phyloP scores from a whole-genome alignment of 2,797 vertebrate genomes.

The Crax fasciolata region DNA sequence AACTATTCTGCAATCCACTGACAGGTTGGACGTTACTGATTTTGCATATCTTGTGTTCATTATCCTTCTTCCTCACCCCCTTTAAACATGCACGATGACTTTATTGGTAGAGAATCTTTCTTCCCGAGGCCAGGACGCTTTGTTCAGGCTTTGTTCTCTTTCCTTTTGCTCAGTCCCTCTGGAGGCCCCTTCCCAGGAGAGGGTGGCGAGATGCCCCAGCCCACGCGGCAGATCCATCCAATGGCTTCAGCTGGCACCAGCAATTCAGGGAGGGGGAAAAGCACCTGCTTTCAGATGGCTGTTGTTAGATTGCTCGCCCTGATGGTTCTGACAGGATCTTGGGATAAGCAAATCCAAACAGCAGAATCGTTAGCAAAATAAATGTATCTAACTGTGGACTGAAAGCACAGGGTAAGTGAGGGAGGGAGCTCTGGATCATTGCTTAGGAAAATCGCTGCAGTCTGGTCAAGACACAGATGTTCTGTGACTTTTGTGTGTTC shows the following conservation, averaged over 20 bases:
- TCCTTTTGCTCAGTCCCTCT: slow-evolving; percentile 41
- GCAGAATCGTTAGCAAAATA: background rate
- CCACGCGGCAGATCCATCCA: slow-evolving; percentile 36
- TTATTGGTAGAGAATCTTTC: slow-evolving; percentile 34
- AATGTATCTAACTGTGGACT: background rate
- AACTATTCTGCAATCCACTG: slow-evolving; percentile 76
- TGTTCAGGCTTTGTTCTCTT: slow-evolving; percentile 52
- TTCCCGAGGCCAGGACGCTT: slow-evolving; percentile 41
- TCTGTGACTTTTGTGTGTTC: background rate
- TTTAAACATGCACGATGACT: slow-evolving; percentile 44
- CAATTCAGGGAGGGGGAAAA: background rate
- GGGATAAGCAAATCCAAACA: background rate
- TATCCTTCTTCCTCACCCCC: slow-evolving; percentile 69
- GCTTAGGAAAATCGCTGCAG: background rate
- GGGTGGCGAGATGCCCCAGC: background rate
- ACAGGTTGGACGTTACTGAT: slow-evolving; percentile 82
- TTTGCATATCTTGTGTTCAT: slow-evolving; percentile 97
- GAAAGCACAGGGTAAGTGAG: background rate
- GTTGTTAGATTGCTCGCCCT: background rate
- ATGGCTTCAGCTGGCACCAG: slow-evolving; percentile 33
- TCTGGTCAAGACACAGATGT: background rate
- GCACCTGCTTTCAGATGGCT: background rate
- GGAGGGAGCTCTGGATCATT: background rate
- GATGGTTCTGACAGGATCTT: background rate
- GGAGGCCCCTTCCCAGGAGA: background rate